Evolutionary conservation across 2,888 invertebrate species (phyloP).

Genomic region (Luperina nickerlii): DNA sequence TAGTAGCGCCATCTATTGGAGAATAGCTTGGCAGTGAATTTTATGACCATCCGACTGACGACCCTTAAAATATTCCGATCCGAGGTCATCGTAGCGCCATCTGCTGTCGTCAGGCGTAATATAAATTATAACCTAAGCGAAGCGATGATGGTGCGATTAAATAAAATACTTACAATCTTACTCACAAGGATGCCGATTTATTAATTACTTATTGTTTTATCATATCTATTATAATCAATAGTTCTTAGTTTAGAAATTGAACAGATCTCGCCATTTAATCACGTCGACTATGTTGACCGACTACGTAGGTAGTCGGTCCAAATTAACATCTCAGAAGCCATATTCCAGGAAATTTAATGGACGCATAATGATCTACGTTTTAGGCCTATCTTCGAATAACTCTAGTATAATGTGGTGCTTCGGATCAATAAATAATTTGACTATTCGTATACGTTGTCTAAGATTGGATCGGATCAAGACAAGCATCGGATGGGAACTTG

Average conservation of each 20-base stretch:
- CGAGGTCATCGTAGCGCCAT: slow-evolving; percentile 21
- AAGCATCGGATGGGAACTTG: background rate
- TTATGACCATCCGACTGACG: background rate
- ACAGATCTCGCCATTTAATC: background rate
- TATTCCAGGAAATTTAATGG: slow-evolving; percentile 25
- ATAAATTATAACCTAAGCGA: background rate
- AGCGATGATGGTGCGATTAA: background rate
- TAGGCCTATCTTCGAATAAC: background rate
- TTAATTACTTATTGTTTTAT: background rate
- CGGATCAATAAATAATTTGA: background rate
- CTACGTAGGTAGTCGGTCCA: background rate
- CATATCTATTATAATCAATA: background rate
- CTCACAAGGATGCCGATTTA: background rate
- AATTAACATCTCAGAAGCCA: slow-evolving; percentile 19
- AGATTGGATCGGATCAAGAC: background rate
- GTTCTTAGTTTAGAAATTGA: background rate
- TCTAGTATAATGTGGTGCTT: background rate
- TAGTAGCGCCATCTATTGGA: slow-evolving; percentile 59
- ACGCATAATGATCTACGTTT: slow-evolving; percentile 2
- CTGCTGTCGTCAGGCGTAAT: background rate
- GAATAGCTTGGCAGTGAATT: slow-evolving; percentile 32
- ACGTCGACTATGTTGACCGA: background rate
- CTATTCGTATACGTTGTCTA: background rate
- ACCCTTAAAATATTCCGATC: background rate
- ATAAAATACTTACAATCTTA: background rate